Evolutionary conservation across 2,797 vertebrate species (phyloP), one percentile per base, ranked within the genome.

Genomic region (Microctenopoma stevenorrisi): DNA sequence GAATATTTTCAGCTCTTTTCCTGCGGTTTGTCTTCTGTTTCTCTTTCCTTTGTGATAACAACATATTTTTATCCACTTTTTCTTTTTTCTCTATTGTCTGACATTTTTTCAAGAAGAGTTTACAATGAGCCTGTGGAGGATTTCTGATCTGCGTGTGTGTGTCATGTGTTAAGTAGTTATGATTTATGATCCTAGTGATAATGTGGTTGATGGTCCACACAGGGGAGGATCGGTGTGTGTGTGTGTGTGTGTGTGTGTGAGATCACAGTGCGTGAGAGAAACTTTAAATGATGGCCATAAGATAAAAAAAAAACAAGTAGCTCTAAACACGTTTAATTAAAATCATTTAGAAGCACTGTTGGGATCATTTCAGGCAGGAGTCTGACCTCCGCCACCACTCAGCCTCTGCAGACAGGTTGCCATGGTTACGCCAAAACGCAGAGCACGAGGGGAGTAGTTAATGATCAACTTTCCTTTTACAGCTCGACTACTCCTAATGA

Each of bases 391-490:
- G 64, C 70, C 75, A 66, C 77, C 51, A 40, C 53, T 72, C 55
- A 43, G 66, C 53, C 3, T 56, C 43, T 26, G 18, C 26, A 30
- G 37, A 18, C 62, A 7, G 43, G 84, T 90, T 86, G 51, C 84
- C 40, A 75, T 86, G 83, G 77, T 0, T 8, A 86, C 61, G 7
- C 43, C 18, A 54, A 15, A n/a, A 74, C 1, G 48, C 44, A 25
- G 51, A 13, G 22, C 38, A 2, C 15, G 38, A 40, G 35, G 30
- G 42, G 40, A 49, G 42, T 46, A 4, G 77, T 86, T 88, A 91
- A 88, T 90, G 78, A 88, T 90, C 83, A 64, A 81, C 86, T 83
- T 87, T 2, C 72, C 74, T 77, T 85, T 85, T 86, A 85, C 74
- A 54, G 85, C 79, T 68, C n/a, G 33, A 84, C 63, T 53, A 74